Percentiles rank a stretch among this genome's conserved stretches.
phyloP scores from a whole-genome alignment of 1,140 invertebrate species.

The Zaprionus davidi region DNA sequence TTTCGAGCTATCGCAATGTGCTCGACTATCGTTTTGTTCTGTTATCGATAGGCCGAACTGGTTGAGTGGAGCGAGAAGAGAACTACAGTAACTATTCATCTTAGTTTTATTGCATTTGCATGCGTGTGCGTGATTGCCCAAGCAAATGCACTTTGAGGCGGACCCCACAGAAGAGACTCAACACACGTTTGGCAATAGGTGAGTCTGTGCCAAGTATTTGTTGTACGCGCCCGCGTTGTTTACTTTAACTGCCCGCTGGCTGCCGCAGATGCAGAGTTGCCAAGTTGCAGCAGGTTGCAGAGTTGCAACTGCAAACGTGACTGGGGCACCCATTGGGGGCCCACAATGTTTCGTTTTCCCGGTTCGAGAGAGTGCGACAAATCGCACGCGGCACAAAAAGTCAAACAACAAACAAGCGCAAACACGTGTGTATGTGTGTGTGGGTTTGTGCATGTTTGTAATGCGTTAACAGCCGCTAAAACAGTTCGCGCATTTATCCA shows the following conservation, averaged over 20 bases:
- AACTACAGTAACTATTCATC: background rate
- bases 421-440: background rate
- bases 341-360: conserved; percentile 22
- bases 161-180: background rate
- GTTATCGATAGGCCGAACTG: background rate
- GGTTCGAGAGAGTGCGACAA: conserved; percentile 29
- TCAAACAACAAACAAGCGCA: background rate
- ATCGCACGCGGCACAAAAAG: conserved; percentile 6
- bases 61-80: too few species aligned
- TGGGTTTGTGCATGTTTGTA: conserved; percentile 3
- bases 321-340: conserved; percentile 4
- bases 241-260: background rate
- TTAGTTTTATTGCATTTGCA: background rate
- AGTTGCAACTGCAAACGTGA: conserved; percentile 11
- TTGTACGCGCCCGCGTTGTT: conserved; percentile 1
- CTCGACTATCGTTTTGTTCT: background rate
- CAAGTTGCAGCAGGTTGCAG: background rate
- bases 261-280: conserved; percentile 9
- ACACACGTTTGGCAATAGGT: conserved; percentile 4
- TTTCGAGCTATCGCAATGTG: too few species aligned
- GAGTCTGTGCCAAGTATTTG: conserved; percentile 7
- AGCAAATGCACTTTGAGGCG: background rate
- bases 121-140: background rate
- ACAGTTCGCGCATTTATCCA: conserved; percentile 22
- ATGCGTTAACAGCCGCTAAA: conserved; percentile 30